phyloP scores from a whole-genome alignment of 2,797 vertebrate genomes.

The Manis javanica region DNA sequence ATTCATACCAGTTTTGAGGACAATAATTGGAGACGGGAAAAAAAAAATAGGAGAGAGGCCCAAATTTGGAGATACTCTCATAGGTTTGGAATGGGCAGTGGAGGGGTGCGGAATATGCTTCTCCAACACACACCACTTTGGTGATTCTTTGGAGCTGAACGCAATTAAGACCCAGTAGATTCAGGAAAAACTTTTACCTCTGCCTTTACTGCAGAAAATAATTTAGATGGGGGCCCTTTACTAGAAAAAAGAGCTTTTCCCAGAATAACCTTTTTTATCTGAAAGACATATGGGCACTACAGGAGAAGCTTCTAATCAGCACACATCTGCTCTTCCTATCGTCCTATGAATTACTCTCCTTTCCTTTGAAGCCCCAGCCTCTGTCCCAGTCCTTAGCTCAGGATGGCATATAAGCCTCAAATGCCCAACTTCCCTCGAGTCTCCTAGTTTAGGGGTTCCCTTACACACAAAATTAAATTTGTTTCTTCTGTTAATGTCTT shows the following conservation, averaged over 20 bases:
- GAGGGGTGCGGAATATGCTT: neutral
- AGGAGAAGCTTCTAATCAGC: neutral
- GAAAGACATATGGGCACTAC: neutral
- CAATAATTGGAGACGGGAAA: neutral
- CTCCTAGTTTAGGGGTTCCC: neutral
- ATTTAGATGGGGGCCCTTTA: neutral
- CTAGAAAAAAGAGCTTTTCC: neutral
- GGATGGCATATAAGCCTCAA: too few relatives aligned
- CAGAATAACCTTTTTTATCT: neutral
- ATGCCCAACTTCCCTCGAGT: neutral
- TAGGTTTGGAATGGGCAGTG: neutral
- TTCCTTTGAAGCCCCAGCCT: neutral
- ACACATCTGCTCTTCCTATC: neutral
- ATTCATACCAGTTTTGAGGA: neutral
- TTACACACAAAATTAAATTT: neutral
- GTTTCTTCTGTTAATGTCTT: neutral
- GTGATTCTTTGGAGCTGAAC: neutral
- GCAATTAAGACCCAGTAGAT: neutral
- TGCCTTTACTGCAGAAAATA: neutral
- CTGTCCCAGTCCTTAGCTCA: neutral
- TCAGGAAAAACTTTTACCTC: neutral
- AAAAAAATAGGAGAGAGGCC: neutral
- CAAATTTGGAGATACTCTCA: neutral
- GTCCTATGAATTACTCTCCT: neutral
- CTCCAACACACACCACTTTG: neutral